These are phyloP conservation scores for Sylvilagus floridanus DNA, from an alignment of 2,797 vertebrate genomes.

Conservation along the genomic window DNA sequence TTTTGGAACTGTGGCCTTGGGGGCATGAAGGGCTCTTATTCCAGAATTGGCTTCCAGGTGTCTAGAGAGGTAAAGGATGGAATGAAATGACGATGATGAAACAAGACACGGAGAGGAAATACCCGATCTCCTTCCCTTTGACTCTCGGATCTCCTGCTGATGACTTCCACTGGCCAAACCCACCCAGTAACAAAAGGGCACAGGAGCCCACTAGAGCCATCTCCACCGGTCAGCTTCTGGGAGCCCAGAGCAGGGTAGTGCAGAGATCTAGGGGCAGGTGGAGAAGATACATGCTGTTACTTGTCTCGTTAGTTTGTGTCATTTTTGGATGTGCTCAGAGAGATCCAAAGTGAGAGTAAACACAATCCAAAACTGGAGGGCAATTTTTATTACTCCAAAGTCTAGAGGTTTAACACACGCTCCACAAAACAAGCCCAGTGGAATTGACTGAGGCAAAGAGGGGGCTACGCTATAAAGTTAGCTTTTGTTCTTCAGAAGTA, in stretches of 20 bases:
- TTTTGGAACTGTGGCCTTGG: neutral
- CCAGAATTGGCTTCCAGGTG: slow-evolving; percentile 48
- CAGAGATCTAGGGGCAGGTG: neutral
- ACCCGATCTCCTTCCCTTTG: neutral
- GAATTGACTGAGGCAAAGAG: slow-evolving; percentile 53
- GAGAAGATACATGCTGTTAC: neutral
- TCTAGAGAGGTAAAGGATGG: neutral
- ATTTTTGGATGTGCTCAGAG: slow-evolving; percentile 44
- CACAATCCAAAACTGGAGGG: slow-evolving; percentile 33
- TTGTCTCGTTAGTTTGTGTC: neutral
- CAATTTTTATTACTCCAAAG: slow-evolving; percentile 60
- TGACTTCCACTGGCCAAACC: neutral
- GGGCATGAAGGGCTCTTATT: neutral
- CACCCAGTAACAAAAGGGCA: neutral
- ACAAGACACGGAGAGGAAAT: neutral
- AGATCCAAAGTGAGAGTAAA: slow-evolving; percentile 64
- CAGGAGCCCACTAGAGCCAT: too few species aligned
- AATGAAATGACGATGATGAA: neutral
- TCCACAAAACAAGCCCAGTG: slow-evolving; percentile 51
- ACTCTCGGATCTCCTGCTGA: neutral
- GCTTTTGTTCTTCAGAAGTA: slow-evolving; percentile 76
- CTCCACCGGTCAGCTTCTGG: too few species aligned
- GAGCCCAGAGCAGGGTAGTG: too few species aligned
- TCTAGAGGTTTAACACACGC: slow-evolving; percentile 42
- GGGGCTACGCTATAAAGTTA: slow-evolving; percentile 53